These are phyloP conservation scores for Microcebus lehilahytsara DNA, from an alignment of 2,113 vertebrate genomes.

Conservation along the genomic window DNA sequence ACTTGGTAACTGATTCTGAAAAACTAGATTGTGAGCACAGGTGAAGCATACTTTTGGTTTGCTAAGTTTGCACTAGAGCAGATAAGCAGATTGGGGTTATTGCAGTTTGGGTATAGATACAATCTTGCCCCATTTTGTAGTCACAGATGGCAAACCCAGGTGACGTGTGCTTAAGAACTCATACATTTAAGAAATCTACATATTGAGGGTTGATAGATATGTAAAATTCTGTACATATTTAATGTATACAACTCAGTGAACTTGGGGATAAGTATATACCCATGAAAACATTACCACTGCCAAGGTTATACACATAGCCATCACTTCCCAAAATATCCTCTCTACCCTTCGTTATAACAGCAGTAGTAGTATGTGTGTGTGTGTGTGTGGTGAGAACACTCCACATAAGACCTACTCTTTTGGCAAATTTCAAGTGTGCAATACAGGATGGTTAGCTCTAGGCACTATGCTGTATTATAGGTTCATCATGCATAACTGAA, in stretches of 20 bases:
- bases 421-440: neutral
- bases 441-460: no score
- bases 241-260: neutral
- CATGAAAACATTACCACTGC: neutral
- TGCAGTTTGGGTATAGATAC: neutral
- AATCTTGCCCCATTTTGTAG: neutral
- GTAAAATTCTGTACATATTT: neutral
- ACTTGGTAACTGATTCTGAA: neutral
- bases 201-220: neutral
- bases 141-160: neutral
- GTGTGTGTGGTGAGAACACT: neutral
- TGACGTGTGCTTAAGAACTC: neutral
- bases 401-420: neutral
- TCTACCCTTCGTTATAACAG: no score
- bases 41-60: neutral
- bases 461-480: no score
- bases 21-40: neutral
- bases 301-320: neutral
- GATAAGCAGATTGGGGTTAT: neutral
- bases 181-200: neutral
- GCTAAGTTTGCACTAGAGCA: neutral
- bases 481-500: neutral
- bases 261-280: neutral
- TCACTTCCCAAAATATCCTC: neutral
- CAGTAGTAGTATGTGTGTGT: neutral